These are phyloP conservation scores for Cryptocephalus moraei DNA, from an alignment of 2,888 invertebrate genomes.

Conservation along the genomic window DNA sequence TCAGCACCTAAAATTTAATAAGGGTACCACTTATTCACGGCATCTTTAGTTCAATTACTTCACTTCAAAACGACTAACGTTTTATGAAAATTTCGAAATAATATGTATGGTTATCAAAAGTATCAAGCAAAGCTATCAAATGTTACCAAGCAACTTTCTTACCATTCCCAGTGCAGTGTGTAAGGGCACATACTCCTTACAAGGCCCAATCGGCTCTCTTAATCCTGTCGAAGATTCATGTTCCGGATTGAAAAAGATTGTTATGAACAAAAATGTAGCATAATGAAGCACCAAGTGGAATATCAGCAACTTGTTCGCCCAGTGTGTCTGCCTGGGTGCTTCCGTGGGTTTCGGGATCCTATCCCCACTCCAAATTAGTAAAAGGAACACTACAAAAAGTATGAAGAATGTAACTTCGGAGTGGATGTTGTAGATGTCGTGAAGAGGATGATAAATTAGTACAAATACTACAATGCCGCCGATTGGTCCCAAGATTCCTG, in stretches of 20 bases:
- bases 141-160: constrained; percentile 17
- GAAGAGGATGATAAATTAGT: constrained; percentile 66
- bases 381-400: constrained; percentile 49
- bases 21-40: too few species aligned
- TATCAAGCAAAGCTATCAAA: too few species aligned
- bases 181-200: constrained; percentile 49
- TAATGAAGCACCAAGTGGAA: constrained; percentile 52
- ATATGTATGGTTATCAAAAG: too few species aligned
- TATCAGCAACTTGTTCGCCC: constrained; percentile 35
- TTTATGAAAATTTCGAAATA: too few species aligned
- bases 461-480: constrained; percentile 63
- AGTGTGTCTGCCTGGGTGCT: constrained; percentile 15
- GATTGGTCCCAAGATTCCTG: constrained; percentile 59
- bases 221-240: constrained; percentile 57
- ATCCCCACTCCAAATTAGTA: constrained; percentile 52
- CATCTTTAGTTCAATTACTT: too few species aligned
- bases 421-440: constrained; percentile 57
- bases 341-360: constrained; percentile 33
- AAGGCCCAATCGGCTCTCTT: constrained; percentile 67
- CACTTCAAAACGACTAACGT: too few species aligned
- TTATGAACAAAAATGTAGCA: constrained; percentile 48
- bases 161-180: constrained; percentile 61
- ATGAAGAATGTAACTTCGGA: constrained; percentile 62
- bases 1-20: constrained; percentile 43
- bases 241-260: constrained; percentile 56